These are phyloP conservation scores for Neomicropteryx cornuta DNA, from an alignment of 1,140 invertebrate genomes.

Conservation along the genomic window DNA sequence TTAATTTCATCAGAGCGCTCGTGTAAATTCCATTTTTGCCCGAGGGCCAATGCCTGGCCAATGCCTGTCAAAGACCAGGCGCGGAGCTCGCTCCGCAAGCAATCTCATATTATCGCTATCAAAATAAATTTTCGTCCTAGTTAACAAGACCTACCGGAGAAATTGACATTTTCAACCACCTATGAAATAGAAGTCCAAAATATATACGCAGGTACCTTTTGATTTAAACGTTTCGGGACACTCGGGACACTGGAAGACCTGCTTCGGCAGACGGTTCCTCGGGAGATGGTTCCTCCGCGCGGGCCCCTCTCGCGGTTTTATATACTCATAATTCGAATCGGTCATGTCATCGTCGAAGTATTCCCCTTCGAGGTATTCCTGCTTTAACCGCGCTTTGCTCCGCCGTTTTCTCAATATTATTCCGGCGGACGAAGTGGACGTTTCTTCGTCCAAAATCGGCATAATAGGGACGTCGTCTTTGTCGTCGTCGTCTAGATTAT, in stretches of 20 bases:
- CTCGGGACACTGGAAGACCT: slow-evolving; percentile 10
- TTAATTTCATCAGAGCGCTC: no score
- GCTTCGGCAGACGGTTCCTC: slow-evolving; percentile 7
- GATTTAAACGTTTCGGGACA: slow-evolving; percentile 10
- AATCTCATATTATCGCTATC: not conserved
- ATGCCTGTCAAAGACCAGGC: no score
- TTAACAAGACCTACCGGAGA: not conserved
- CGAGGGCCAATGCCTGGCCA: no score
- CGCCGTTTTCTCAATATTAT: no score
- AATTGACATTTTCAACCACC: not conserved
- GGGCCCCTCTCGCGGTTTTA: slow-evolving; percentile 1
- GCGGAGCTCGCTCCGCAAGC: not conserved
- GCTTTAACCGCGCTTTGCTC: no score
- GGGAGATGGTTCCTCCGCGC: slow-evolving; percentile 7
- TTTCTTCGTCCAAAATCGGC: no score
- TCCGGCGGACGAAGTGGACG: no score
- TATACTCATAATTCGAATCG: slow-evolving; percentile 2
- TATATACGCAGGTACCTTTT: slow-evolving; percentile 7
- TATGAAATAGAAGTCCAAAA: not conserved
- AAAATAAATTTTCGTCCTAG: not conserved
- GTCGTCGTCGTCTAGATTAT: no score
- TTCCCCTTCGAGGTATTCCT: not conserved
- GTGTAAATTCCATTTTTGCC: no score
- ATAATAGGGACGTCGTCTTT: no score
- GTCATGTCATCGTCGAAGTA: not conserved